phyloP scores from a whole-genome alignment of 2,797 vertebrate genomes.

The Mormyrops attenuatus region DNA sequence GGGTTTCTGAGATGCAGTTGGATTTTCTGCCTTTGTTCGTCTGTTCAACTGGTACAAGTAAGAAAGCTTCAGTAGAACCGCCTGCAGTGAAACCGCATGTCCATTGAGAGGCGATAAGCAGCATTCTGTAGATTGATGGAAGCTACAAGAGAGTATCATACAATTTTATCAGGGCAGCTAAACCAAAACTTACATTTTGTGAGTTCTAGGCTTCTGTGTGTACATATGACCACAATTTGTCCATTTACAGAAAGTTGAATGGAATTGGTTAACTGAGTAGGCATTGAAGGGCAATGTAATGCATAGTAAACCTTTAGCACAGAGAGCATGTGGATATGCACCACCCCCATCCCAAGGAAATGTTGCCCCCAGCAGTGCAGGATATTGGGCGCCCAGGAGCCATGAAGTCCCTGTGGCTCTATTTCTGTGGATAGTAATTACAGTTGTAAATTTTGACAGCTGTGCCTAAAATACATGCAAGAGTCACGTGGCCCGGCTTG shows the following conservation, averaged over 20 bases:
- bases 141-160: background rate
- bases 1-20: background rate
- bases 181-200: slow-evolving; percentile 1
- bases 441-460: background rate
- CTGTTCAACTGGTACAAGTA: background rate
- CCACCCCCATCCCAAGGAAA: background rate
- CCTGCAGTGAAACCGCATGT: background rate
- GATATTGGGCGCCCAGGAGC: background rate
- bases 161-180: slow-evolving; percentile 10
- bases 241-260: background rate
- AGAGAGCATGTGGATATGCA: background rate
- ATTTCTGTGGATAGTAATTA: slow-evolving; percentile 4
- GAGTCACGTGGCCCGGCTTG: background rate
- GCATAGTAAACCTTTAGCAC: background rate
- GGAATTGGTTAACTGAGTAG: background rate
- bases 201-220: background rate
- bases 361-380: background rate
- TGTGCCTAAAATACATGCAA: background rate
- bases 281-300: background rate
- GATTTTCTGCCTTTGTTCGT: background rate
- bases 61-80: background rate
- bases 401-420: background rate
- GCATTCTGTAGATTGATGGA: background rate
- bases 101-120: background rate
- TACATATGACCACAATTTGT: background rate